Base-by-base conservation (phyloP, 2,888 invertebrate genomes). In the Leucophora obtusa region DNA sequence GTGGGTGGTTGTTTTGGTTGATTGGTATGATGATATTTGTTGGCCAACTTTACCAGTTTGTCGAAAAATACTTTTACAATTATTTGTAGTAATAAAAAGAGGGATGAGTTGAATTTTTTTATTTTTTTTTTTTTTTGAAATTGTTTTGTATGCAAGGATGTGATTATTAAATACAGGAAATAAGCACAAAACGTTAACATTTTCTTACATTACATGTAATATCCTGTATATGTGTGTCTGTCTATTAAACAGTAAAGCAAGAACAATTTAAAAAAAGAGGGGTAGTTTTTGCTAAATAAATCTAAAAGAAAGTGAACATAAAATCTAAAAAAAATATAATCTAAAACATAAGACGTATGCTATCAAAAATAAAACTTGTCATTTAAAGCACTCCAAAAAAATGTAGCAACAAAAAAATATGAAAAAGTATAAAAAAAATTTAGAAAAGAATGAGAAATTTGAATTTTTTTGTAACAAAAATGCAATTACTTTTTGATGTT, bases 121-220 rank as follows among this genome's bases (percentile, higher is more conserved):
- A 21, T 24, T 65, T 65, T 10, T 11, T 53, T 53, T 38, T 43
- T 33, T 33, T 24, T 65, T 65, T 35, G 15, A 11, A 59, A 50
- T 60, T 68, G 60, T 60, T 63, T 10, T 17, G 33, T 50, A 35
- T 18, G 47, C 69, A 79, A 82, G 83, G 82, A 84, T 82, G 81
- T 82, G 82, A 82, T 84, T 84, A 83, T 83, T 84, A 83, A 83
- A 84, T 82, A 79, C 82, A 82, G 84, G 83, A 84, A 82, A 84
- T 84, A 83, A 81, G 76, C 62, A 83, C 68, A 71, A 83, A 79
- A 74, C 62, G 65, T 74, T 65, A 54, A 83, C 77, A 82, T 84
- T 65, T 83, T 82, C 59, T 60, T 50, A 66, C 60, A 72, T 72
- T 72, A 66, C 65, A 38, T 38, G n/a, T 82, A 83, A 84, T 83